A percentile compares a stretch with the other conserved stretches of the same genome.
Evolutionary conservation across 2,888 invertebrate genomes (phyloP).

Genomic region (Drosophila bunnanda): DNA sequence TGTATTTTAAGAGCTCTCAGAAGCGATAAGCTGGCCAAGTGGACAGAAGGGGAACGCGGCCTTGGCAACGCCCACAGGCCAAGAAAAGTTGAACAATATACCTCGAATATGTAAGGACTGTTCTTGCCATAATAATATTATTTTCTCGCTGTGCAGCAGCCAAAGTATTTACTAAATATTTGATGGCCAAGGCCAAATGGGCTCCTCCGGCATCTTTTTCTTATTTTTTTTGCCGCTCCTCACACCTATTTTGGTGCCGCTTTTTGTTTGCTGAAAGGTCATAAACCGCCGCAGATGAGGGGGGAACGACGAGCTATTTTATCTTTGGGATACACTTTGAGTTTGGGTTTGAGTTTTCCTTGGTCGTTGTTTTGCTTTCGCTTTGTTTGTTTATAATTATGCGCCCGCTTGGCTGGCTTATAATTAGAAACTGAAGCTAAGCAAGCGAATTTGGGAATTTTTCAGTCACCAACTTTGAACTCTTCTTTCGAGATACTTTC

Average conservation of each 20-base stretch:
- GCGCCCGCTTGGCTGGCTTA: slow-evolving; percentile 62
- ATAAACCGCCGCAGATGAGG: slow-evolving; percentile 23
- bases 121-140: neutral
- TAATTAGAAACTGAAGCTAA: slow-evolving; percentile 63
- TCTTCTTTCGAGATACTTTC: slow-evolving; percentile 35
- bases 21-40: slow-evolving; percentile 28
- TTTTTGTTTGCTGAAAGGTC: slow-evolving; percentile 40
- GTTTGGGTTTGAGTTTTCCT: slow-evolving; percentile 21
- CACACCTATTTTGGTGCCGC: slow-evolving; percentile 23
- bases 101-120: neutral
- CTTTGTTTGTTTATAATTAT: slow-evolving; percentile 77
- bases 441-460: slow-evolving; percentile 51
- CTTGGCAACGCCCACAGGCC: neutral
- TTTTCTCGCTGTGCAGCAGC: slow-evolving; percentile 13
- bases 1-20: slow-evolving; percentile 20
- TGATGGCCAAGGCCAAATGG: slow-evolving; percentile 44
- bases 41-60: slow-evolving; percentile 1
- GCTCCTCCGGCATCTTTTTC: slow-evolving; percentile 12
- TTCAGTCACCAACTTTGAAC: slow-evolving; percentile 46
- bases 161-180: slow-evolving; percentile 45
- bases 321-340: slow-evolving; percentile 52
- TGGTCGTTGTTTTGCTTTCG: slow-evolving; percentile 25
- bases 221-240: slow-evolving; percentile 7
- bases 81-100: neutral
- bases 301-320: slow-evolving; percentile 7